Conservation (phyloP, 2,888 invertebrate species). For the Hydrotaea diabolus region DNA sequence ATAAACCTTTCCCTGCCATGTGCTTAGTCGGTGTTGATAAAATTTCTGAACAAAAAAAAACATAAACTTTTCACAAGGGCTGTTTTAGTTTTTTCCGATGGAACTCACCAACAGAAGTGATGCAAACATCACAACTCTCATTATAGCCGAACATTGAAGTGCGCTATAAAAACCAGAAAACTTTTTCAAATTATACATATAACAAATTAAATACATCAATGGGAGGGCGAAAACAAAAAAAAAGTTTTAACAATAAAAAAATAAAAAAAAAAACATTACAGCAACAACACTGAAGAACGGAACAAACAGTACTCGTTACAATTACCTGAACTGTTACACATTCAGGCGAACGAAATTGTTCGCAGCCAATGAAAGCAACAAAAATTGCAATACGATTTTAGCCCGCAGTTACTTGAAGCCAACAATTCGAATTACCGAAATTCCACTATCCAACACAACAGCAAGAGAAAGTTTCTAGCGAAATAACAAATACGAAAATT, state of each 20-base stretch:
- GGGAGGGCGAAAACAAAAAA: background rate
- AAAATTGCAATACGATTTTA: slow-evolving; percentile 27
- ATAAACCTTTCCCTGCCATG: background rate
- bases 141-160: slow-evolving; percentile 18
- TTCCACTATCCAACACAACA: slow-evolving; percentile 3
- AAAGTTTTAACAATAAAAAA: slow-evolving; percentile 42
- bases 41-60: background rate
- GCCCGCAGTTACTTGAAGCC: slow-evolving; percentile 23
- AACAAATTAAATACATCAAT: slow-evolving; percentile 46
- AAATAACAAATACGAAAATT: background rate
- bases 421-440: slow-evolving; percentile 57
- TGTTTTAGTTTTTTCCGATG: background rate
- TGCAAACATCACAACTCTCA: slow-evolving; percentile 29
- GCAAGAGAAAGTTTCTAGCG: slow-evolving; percentile 44
- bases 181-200: slow-evolving; percentile 46
- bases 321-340: slow-evolving; percentile 22
- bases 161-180: slow-evolving; percentile 24
- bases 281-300: no score
- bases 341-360: background rate
- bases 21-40: background rate
- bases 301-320: slow-evolving; percentile 7
- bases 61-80: background rate
- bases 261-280: background rate
- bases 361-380: background rate
- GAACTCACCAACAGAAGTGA: slow-evolving; percentile 1